Evolutionary conservation across 2,888 invertebrate species (phyloP).

Genomic region (Deladenus siricidicola): DNA sequence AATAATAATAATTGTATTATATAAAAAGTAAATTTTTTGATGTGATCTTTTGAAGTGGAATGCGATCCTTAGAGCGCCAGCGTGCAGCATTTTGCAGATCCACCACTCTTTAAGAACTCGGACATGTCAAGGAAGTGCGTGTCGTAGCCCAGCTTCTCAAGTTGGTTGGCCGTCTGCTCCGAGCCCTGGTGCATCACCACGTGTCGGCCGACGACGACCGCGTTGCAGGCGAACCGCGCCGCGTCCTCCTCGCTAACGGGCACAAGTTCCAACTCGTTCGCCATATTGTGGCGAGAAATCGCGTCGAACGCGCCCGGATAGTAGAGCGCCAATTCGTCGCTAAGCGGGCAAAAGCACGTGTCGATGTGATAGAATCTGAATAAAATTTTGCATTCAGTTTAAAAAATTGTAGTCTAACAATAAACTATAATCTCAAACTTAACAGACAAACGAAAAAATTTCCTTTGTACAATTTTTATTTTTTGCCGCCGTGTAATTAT

Average conservation of each 20-base stretch:
- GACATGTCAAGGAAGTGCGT: conserved; percentile 44
- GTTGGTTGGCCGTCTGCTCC: conserved; percentile 37
- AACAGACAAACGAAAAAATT: no score
- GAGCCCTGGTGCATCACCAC: conserved; percentile 43
- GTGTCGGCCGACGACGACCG: conserved; percentile 45
- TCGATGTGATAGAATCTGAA: conserved; percentile 51
- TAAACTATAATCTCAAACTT: no score
- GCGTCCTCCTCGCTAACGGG: conserved; percentile 40
- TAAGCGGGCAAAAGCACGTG: conserved; percentile 50
- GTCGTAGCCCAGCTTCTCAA: conserved; percentile 37
- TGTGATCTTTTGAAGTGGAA: no score
- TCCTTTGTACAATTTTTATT: neutral
- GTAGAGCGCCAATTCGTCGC: conserved; percentile 39
- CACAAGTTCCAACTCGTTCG: conserved; percentile 27
- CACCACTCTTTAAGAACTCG: conserved; percentile 51
- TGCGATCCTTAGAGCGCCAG: conserved; percentile 21
- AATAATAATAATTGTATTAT: no score
- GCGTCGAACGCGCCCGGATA: conserved; percentile 46
- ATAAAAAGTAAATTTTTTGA: no score
- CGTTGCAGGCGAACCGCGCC: conserved; percentile 48
- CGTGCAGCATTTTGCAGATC: conserved; percentile 49
- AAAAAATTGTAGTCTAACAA: neutral
- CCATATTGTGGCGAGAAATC: conserved; percentile 39
- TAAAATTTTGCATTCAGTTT: neutral
- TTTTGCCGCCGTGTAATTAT: no score